Base-by-base conservation (phyloP, 2,113 vertebrate species). In the Sterna hirundo region DNA sequence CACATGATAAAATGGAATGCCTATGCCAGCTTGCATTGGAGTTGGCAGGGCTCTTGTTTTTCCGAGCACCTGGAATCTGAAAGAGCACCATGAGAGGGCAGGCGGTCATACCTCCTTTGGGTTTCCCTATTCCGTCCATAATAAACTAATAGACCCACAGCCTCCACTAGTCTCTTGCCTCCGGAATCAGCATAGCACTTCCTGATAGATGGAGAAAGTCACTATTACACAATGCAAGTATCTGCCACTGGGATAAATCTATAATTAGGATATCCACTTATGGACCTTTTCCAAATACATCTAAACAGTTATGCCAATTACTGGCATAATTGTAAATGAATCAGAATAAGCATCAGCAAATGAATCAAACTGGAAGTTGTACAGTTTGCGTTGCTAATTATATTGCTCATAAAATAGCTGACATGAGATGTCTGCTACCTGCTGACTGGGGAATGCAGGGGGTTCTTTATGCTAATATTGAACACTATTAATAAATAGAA, bases 191-290 rank as follows among this genome's bases (percentile, higher is more conserved):
- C 42, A 42, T 77, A 58, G 16, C 7, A 23, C 75, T 93, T 94
- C 65, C 61, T 72, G 25, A 71, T 69, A 80, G 17, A 29, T 30
- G 21, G 62, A 80, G 19, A 86, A 84, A 36, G 51, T 36, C 7
- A 8, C 76, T 79, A 19, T 78, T 83, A 57, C 21, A 93, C 44
- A 40, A 82, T 10, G 42, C 26, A 38, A 76, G 30, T 91, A 49
- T 90, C 83, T 90, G 60, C 42, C 61, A 93, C 42, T 64, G 64
- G 34, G 62, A 62, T 85, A 74, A 77, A 84, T 74, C 89, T 97
- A 83, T 95, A 96, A 94, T 95, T 95, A 96, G 57, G 65, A 94
- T 95, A 95, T 92, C 27, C 58, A 79, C 58, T 95, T 81, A 81
- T 60, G 89, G 86, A 81, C 3, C 1, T 69, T 97, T 98, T 97